A percentile compares a stretch with the other conserved stretches of the same genome.
These are phyloP conservation scores for Nannoperca obscura DNA, from an alignment of 2,797 vertebrate species.

Conservation along the genomic window DNA sequence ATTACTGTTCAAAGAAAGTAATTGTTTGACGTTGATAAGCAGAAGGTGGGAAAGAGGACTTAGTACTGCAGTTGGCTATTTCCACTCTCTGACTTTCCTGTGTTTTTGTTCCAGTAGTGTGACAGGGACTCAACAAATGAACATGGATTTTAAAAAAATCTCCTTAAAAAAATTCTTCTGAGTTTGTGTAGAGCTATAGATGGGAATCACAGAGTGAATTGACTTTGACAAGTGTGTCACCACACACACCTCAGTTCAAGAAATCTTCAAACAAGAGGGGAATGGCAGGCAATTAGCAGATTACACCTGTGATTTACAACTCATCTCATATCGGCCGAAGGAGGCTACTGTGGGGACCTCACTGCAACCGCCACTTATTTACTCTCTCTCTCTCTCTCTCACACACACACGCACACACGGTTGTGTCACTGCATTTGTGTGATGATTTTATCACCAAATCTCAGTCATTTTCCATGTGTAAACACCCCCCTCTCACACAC, in stretches of 20 bases:
- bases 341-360: slow-evolving; percentile 42
- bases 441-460: neutral
- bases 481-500: slow-evolving; percentile 16
- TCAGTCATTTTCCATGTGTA: neutral
- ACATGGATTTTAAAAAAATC: neutral
- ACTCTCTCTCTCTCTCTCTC: slow-evolving; percentile 6
- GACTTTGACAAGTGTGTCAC: slow-evolving; percentile 37
- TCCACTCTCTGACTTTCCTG: slow-evolving; percentile 3
- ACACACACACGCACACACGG: slow-evolving; percentile 4
- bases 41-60: neutral
- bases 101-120: slow-evolving; percentile 2
- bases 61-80: neutral
- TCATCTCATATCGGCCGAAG: slow-evolving; percentile 60
- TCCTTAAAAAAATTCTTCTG: neutral
- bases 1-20: neutral
- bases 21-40: slow-evolving; percentile 2
- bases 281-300: slow-evolving; percentile 81
- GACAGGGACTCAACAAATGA: neutral
- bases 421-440: neutral
- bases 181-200: neutral
- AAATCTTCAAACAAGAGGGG: slow-evolving; percentile 50
- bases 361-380: slow-evolving; percentile 25
- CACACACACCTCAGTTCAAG: slow-evolving; percentile 40
- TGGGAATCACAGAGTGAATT: slow-evolving; percentile 24
- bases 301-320: slow-evolving; percentile 81